Base-by-base conservation (phyloP, 2,888 invertebrate species). In the Napeogenes inachia region DNA sequence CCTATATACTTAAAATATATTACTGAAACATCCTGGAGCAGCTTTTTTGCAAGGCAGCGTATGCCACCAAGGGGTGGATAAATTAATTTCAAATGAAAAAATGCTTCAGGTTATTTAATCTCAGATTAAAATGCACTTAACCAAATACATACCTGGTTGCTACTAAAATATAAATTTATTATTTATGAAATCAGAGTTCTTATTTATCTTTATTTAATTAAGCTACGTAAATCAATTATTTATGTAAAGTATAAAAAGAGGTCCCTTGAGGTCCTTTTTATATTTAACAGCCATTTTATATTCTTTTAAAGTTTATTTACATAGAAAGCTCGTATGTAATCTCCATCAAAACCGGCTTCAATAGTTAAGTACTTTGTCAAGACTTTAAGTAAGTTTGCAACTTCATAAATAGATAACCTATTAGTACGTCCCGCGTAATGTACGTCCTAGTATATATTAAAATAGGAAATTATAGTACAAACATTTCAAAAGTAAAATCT, bases 351-450 rank as follows among this genome's bases (percentile, higher is more conserved):
- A 84, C 85, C 81, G 78, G 79, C 83, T 86, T 85, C 82, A 84
- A 86, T 81, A 85, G 68, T 85, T 84, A 84, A 77, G 79, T 79
- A 82, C 83, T 85, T 80, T 78, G 74, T 71, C 75, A 68, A 76
- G 81, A 85, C 80, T 87, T 85, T 61, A 67, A 68, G 73, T 69
- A 77, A 82, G 78, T 82, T 84, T 68, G 70, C 67, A 81, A 76
- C 79, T 77, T 81, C 76, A 71, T 70, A 61, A 69, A 42, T 42
- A 73, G 78, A 73, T 76, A 73, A 66, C 35, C 71, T 75, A 81
- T 21, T 21, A 21, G 21, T 21, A 21, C 21, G 21, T 21, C 81
- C 77, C 21, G 21, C 21, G 21, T 21, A 21, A 21, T 21, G 21
- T 21, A 21, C 21, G 21, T 21, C 21, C 21, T 21, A 21, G 21